A percentile compares a stretch with the other conserved stretches of the same genome.
Evolutionary conservation across 2,797 vertebrate genomes (phyloP).

Genomic region (Manis pentadactyla): DNA sequence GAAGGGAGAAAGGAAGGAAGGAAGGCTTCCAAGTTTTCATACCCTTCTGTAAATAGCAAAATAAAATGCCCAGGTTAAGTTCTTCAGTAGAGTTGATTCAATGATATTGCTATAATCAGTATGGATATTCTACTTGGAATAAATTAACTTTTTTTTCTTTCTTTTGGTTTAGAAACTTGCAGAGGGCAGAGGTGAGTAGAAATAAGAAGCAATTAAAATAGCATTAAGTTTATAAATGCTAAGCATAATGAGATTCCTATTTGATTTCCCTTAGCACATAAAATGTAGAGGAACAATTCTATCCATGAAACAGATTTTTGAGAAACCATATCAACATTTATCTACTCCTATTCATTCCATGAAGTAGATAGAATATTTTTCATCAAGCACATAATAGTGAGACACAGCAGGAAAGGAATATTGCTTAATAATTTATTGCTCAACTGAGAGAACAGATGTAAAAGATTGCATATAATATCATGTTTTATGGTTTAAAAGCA

Average conservation of each 20-base stretch:
- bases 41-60: conserved; percentile 52
- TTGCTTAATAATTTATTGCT: conserved; percentile 67
- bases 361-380: conserved; percentile 81
- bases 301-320: conserved; percentile 68
- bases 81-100: conserved; percentile 59
- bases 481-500: conserved; percentile 54
- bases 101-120: conserved; percentile 28
- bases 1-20: background rate
- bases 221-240: conserved; percentile 78
- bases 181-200: conserved; percentile 7
- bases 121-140: conserved; percentile 45
- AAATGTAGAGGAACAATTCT: conserved; percentile 79
- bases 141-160: conserved; percentile 42
- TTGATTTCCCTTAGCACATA: conserved; percentile 73
- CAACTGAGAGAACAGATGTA: conserved; percentile 49
- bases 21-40: background rate
- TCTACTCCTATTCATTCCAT: conserved; percentile 73
- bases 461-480: background rate
- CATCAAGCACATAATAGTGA: conserved; percentile 64
- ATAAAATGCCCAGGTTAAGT: conserved; percentile 9
- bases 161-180: conserved; percentile 50
- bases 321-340: conserved; percentile 82
- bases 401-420: conserved; percentile 57
- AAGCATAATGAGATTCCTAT: conserved; percentile 66
- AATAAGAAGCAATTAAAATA: conserved; percentile 79